Evolutionary conservation across 2,113 vertebrate species (phyloP).

Genomic region (Phasianus colchicus): DNA sequence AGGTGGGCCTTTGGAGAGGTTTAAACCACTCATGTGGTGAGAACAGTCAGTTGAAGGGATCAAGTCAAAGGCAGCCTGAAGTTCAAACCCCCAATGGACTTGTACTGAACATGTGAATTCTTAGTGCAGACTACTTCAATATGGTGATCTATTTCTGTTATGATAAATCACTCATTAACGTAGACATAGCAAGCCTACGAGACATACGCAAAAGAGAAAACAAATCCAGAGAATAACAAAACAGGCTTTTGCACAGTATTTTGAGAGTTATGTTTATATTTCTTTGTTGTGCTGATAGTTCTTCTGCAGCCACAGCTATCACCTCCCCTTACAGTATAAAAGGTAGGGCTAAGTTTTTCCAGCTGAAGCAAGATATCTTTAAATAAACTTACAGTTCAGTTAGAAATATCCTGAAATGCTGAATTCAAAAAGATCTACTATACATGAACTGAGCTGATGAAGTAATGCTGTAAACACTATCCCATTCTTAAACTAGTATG

Average conservation of each 20-base stretch:
- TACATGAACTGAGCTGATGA: not conserved
- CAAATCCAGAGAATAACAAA: not conserved
- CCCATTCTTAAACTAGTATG: not conserved
- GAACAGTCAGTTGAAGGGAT: not conserved
- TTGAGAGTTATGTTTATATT: not conserved
- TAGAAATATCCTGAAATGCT: not conserved
- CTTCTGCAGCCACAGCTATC: not conserved
- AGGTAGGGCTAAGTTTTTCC: not conserved
- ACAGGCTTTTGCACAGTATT: not conserved
- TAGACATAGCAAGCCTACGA: not conserved
- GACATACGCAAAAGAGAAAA: not conserved
- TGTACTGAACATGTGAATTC: not conserved
- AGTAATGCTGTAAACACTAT: not conserved
- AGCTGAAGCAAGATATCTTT: not conserved
- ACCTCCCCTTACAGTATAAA: not conserved
- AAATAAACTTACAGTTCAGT: not conserved
- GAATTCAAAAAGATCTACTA: not conserved
- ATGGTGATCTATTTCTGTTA: not conserved
- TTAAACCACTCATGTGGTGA: not conserved
- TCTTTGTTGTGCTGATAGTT: not conserved
- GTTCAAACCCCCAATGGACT: slow-evolving; percentile 5
- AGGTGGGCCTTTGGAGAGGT: not conserved
- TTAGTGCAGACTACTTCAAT: not conserved
- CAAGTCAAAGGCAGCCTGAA: slow-evolving; percentile 16
- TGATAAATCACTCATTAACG: not conserved